Evolutionary conservation across 2,888 invertebrate genomes (phyloP).

Genomic region (Itoplectis maculator): DNA sequence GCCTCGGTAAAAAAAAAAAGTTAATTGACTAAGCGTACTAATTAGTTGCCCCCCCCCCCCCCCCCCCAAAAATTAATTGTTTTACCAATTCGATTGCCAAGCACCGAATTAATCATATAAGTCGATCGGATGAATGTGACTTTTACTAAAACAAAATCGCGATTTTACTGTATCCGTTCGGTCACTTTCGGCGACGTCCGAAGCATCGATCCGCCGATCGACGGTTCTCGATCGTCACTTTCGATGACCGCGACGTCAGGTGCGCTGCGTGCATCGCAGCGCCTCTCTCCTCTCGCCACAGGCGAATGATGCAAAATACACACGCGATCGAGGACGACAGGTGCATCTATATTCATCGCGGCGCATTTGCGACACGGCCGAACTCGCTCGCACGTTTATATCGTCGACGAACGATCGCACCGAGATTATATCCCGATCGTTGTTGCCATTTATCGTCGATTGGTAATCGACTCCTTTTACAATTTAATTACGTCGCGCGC

Average conservation of each 20-base stretch:
- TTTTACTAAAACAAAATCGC: background rate
- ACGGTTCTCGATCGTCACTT: constrained; percentile 13
- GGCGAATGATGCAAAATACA: constrained; percentile 37
- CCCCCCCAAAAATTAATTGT: no score
- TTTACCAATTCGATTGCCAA: no score
- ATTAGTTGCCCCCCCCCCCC: no score
- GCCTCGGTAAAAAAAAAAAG: no score
- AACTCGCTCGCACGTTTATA: background rate
- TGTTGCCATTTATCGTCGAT: constrained; percentile 52
- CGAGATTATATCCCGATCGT: constrained; percentile 45
- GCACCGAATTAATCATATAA: no score
- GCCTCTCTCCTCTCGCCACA: constrained; percentile 19
- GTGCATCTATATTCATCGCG: constrained; percentile 52
- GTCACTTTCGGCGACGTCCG: background rate
- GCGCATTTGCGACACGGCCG: constrained; percentile 38
- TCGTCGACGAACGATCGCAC: constrained; percentile 41
- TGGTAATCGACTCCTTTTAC: constrained; percentile 30
- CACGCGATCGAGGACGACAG: constrained; percentile 40
- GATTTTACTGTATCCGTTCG: background rate
- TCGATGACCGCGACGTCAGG: constrained; percentile 9
- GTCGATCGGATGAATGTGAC: no score
- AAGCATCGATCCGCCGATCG: background rate
- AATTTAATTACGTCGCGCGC: constrained; percentile 42
- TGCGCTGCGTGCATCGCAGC: background rate
- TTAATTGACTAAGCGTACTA: no score